Base-by-base conservation (phyloP, 2,888 invertebrate species). In the Hydrotaea diabolus region DNA sequence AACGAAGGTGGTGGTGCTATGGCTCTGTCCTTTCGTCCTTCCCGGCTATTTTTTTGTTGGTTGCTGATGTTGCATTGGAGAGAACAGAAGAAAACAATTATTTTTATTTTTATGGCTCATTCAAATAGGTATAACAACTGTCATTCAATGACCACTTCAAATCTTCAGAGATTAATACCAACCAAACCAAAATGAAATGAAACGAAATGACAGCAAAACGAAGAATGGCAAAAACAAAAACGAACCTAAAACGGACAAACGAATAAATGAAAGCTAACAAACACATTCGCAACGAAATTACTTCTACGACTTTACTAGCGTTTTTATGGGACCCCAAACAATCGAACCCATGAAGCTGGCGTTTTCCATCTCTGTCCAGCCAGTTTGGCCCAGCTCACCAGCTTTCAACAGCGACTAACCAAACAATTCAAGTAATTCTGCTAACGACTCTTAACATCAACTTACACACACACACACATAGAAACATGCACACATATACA, bases 71-170 rank as follows among this genome's bases (percentile, higher is more conserved):
- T n/a, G 3, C 43, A n/a, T 8, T n/a, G 13, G n/a, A 59, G 17
- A n/a, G 43, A 69, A 69, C 69, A 69, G 15, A 69, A 46, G 69
- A 49, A 76, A 82, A 77, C 82, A 85, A 82, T 80, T 75, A 77
- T 62, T 39, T 72, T 66, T 83, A 78, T 78, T 77, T 80, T 85
- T 80, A 79, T 77, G 79, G 82, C 74, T 74, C 82, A 85, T 85
- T 85, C 82, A 85, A 85, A 85, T 77, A 74, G 82, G 76, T 85
- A 82, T 79, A 73, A 77, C 53, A 78, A 84, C 78, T 85, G 85
- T 79, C 81, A 82, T 85, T 82, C 82, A 77, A 82, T 85, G 82
- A 71, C 82, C 82, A 85, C 82, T 82, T 85, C 77, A 85, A 85
- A 85, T 85, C 85, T 80, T 82, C 62, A 71, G 79, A 85, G 85